phyloP scores from a whole-genome alignment of 2,888 invertebrate genomes.

The Caradrina kadenii region DNA sequence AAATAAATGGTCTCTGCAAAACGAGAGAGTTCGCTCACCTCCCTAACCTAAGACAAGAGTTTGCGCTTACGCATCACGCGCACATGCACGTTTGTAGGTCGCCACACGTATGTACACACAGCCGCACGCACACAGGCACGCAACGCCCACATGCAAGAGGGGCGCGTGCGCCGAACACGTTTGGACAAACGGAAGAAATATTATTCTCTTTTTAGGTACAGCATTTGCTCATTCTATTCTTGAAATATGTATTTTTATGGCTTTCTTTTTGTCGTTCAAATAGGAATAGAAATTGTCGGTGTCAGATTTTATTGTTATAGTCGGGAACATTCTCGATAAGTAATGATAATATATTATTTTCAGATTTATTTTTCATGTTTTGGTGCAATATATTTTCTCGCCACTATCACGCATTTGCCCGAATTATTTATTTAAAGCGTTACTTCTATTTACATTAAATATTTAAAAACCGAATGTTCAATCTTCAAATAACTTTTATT shows the following conservation, averaged over 20 bases:
- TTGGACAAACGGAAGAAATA: constrained; percentile 90
- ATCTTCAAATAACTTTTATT: too few species aligned
- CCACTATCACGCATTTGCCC: background rate
- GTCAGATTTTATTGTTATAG: constrained; percentile 24
- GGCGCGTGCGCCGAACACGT: constrained; percentile 89
- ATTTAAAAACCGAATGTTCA: too few species aligned
- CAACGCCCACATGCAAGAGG: constrained; percentile 75
- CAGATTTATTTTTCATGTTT: constrained; percentile 9
- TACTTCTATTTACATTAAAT: too few species aligned
- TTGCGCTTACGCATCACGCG: constrained; percentile 81
- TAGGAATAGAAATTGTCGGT: constrained; percentile 38
- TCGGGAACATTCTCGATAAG: constrained; percentile 22
- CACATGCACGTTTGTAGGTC: constrained; percentile 77
- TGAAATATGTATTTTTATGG: constrained; percentile 65
- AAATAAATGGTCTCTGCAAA: constrained; percentile 89
- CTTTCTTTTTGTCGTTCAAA: constrained; percentile 54
- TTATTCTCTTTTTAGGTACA: constrained; percentile 88
- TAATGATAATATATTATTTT: constrained; percentile 25
- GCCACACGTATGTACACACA: constrained; percentile 67
- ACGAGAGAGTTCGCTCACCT: constrained; percentile 89
- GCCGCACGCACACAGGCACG: constrained; percentile 68
- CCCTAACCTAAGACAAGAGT: constrained; percentile 91
- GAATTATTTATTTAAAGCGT: too few species aligned
- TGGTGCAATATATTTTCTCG: background rate
- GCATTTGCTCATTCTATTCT: constrained; percentile 79